Percentiles rank a stretch among this genome's conserved stretches.
Evolutionary conservation across 2,113 vertebrate species (phyloP).

Genomic region (Coptodon rendalli): DNA sequence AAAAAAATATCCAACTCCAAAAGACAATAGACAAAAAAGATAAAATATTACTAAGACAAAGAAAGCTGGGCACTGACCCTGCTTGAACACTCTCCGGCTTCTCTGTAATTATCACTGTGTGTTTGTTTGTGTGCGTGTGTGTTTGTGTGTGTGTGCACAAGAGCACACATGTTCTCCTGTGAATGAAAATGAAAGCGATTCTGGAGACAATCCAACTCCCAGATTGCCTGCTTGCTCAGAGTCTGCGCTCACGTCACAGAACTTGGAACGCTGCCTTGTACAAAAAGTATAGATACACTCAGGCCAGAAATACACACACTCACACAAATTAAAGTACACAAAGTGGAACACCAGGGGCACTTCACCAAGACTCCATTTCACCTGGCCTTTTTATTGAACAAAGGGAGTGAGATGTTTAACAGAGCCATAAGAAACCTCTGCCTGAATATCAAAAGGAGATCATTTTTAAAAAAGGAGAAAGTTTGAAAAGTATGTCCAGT

Average conservation of each 20-base stretch:
- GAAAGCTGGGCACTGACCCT: neutral
- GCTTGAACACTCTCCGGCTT: neutral
- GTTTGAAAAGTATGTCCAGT: neutral
- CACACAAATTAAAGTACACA: neutral
- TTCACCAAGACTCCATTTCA: constrained; percentile 33
- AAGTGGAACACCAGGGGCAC: constrained; percentile 5
- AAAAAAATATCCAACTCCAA: neutral
- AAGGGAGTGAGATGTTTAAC: constrained; percentile 19
- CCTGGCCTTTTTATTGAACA: constrained; percentile 34
- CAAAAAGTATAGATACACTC: neutral
- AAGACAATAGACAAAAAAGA: neutral
- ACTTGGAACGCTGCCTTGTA: constrained; percentile 32
- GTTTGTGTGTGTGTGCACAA: neutral
- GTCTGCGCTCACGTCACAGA: constrained; percentile 31
- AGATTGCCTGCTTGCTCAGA: constrained; percentile 52
- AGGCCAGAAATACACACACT: neutral
- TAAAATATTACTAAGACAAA: neutral
- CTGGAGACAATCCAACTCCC: constrained; percentile 40
- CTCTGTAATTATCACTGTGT: neutral
- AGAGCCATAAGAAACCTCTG: neutral
- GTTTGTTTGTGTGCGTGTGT: neutral
- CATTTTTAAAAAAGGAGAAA: neutral
- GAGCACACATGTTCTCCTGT: neutral
- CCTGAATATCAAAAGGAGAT: neutral
- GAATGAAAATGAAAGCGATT: constrained; percentile 39